Conservation (phyloP, 2,888 invertebrate genomes). For the Antitype chi region DNA sequence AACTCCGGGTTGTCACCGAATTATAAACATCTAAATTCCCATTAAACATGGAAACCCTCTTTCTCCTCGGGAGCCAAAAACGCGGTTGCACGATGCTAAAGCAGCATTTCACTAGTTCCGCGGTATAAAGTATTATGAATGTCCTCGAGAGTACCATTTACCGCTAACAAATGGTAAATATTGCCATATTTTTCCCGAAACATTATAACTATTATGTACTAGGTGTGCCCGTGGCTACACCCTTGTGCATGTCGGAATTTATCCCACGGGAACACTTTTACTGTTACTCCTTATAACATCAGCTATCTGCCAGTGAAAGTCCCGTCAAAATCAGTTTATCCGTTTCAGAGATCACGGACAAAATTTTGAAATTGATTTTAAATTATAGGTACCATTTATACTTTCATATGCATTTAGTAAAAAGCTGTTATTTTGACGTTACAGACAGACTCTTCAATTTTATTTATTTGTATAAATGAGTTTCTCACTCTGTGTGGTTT, state of each 20-base stretch:
- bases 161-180: conserved; percentile 48
- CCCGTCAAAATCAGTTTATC: too few relatives aligned
- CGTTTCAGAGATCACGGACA: too few relatives aligned
- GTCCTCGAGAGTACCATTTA: conserved; percentile 55
- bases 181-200: conserved; percentile 37
- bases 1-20: conserved; percentile 6
- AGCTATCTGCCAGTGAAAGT: too few relatives aligned
- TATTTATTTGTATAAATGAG: not conserved
- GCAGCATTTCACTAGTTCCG: conserved; percentile 46
- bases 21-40: conserved; percentile 40
- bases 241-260: too few relatives aligned
- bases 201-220: conserved; percentile 8
- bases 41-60: conserved; percentile 55
- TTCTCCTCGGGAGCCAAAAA: conserved; percentile 36
- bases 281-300: too few relatives aligned
- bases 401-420: too few relatives aligned
- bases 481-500: conserved; percentile 18
- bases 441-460: too few relatives aligned
- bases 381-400: too few relatives aligned
- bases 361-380: too few relatives aligned
- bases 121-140: conserved; percentile 58
- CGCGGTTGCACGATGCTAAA: conserved; percentile 38
- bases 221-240: too few relatives aligned
- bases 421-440: too few relatives aligned
- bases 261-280: too few relatives aligned